These are phyloP conservation scores for Lampris incognitus DNA, from an alignment of 2,113 vertebrate genomes.

Conservation along the genomic window DNA sequence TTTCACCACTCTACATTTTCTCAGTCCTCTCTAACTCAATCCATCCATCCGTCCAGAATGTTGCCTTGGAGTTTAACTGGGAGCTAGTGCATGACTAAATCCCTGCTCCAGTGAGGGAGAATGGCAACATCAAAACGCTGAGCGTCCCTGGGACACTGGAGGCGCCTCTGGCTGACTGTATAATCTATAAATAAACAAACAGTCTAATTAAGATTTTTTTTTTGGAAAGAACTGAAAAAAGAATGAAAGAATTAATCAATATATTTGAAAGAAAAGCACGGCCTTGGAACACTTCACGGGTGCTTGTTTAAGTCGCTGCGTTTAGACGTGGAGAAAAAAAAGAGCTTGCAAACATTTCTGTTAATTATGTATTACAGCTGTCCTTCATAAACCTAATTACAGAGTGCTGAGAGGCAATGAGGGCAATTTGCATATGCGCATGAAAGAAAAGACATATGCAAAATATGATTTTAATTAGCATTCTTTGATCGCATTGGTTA, in stretches of 20 bases:
- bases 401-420: conserved; percentile 97
- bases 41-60: conserved; percentile 68
- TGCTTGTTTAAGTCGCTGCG: conserved; percentile 86
- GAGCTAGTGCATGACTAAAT: conserved; percentile 61
- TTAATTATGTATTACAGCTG: conserved; percentile 99
- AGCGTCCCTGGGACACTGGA: conserved; percentile 43
- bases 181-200: conserved; percentile 72
- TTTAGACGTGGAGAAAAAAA: conserved; percentile 79
- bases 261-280: conserved; percentile 54
- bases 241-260: conserved; percentile 59
- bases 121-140: conserved; percentile 62
- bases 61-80: conserved; percentile 70
- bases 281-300: conserved; percentile 68
- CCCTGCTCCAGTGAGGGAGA: conserved; percentile 55
- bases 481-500: conserved; percentile 92
- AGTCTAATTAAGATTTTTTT: conserved; percentile 66
- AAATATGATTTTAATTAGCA: conserved; percentile 98
- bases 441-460: conserved; percentile 97
- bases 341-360: conserved; percentile 96
- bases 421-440: conserved; percentile 94
- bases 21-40: conserved; percentile 64
- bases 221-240: conserved; percentile 9
- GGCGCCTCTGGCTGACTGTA: conserved; percentile 59
- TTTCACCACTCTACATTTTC: conserved; percentile 67
- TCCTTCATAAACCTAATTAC: conserved; percentile 99